Evolutionary conservation across 2,888 invertebrate genomes (phyloP).

Genomic region (Protodeltote pygarga): DNA sequence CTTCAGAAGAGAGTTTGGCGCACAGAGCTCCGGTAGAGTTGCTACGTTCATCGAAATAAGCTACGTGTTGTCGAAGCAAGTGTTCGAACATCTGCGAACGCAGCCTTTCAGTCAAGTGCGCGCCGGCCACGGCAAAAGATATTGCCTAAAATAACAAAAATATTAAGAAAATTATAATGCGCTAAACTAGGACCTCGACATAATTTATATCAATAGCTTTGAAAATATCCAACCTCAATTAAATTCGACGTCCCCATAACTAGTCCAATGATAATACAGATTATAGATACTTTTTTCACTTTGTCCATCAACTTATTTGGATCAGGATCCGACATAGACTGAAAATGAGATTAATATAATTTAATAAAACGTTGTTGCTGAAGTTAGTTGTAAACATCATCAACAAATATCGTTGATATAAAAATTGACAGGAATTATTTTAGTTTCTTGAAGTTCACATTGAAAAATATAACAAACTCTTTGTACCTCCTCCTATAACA

Average conservation of each 20-base stretch:
- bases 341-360: constrained; percentile 20
- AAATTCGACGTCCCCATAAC: constrained; percentile 60
- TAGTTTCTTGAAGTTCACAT: too few species aligned
- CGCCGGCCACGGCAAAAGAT: constrained; percentile 92
- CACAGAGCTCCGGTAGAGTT: constrained; percentile 91
- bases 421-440: too few species aligned
- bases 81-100: constrained; percentile 88
- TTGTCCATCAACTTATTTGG: constrained; percentile 54
- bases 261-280: constrained; percentile 57
- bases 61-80: constrained; percentile 89
- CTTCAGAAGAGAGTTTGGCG: constrained; percentile 90
- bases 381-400: too few species aligned
- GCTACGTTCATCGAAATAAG: constrained; percentile 89
- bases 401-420: too few species aligned
- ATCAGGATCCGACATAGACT: constrained; percentile 64
- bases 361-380: not conserved
- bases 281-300: constrained; percentile 53
- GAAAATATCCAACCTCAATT: constrained; percentile 53
- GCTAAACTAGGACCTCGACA: too few species aligned
- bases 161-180: too few species aligned
- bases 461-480: too few species aligned
- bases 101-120: constrained; percentile 90
- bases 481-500: too few species aligned
- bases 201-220: not conserved
- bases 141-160: constrained; percentile 79